A percentile compares a stretch with the other conserved stretches of the same genome.
phyloP scores from a whole-genome alignment of 2,888 invertebrate species.

The Hanleya hanleyi region DNA sequence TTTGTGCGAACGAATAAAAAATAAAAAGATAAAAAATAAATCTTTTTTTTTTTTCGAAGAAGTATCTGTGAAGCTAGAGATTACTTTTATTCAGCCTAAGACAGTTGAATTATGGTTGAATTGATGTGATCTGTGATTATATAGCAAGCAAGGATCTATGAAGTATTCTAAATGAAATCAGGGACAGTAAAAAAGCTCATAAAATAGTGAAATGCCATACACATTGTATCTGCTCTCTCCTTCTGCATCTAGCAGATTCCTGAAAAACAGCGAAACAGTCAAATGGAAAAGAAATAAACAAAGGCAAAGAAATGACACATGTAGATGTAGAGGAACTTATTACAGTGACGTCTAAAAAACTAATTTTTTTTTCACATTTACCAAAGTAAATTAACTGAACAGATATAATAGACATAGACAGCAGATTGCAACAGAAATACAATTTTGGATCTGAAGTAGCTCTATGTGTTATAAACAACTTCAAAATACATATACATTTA shows the following conservation, averaged over 20 bases:
- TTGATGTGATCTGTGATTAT: not conserved
- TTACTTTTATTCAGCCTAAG: not conserved
- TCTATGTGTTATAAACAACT: no score
- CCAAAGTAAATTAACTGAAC: no score
- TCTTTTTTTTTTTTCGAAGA: not conserved
- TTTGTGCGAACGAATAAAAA: no score
- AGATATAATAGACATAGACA: no score
- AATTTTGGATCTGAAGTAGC: no score
- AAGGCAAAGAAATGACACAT: conserved; percentile 12
- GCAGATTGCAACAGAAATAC: no score
- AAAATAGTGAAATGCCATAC: conserved; percentile 49
- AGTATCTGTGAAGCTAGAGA: not conserved
- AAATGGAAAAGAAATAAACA: conserved; percentile 20
- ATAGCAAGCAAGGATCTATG: not conserved
- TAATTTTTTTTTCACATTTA: no score
- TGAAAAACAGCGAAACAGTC: conserved; percentile 34
- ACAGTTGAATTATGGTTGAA: not conserved
- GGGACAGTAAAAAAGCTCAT: not conserved
- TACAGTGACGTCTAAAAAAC: no score
- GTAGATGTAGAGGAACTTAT: conserved; percentile 9
- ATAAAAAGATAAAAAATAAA: no score
- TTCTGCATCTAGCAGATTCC: conserved; percentile 34
- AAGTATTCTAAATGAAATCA: not conserved
- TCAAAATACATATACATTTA: no score
- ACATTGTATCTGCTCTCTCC: conserved; percentile 66